Base-by-base conservation (phyloP, 2,888 invertebrate genomes). In the Mallateleia sp. region DNA sequence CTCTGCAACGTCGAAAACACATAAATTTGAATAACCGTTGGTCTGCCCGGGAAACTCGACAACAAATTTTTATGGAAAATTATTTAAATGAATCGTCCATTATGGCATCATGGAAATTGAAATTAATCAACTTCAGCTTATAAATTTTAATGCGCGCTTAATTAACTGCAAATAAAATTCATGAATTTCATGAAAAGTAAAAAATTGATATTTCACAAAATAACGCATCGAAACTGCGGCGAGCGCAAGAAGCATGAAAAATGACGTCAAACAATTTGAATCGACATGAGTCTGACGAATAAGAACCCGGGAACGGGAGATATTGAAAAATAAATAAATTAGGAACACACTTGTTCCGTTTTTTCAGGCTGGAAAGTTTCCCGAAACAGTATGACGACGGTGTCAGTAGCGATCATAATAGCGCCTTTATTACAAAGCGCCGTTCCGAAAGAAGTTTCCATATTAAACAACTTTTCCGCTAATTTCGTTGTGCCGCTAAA, bases 401-500 rank as follows among this genome's bases (percentile, higher is more conserved):
- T 50, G 56, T 54, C 34, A 56, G 71, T 38, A 32, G 14, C 56
- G 71, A 77, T 83, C 77, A 83, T 71, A 78, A 77, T 71, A 42
- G 60, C 64, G 45, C 58, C 50, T 71, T 83, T 71, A 72, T 81
- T 42, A 45, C 67, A 38, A 25, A 56, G 14, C 77, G 38, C 64
- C 52, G 72, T 86, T 88, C 77, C 71, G 64, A 90, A 88, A 89
- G 85, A 93, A 93, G 91, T 93, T 93, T 92, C 88, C 90, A 90
- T 92, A 93, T 92, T 91, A 91, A 93, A 92, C 91, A 92, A 93
- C 91, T 92, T 93, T 92, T 67, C 85, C 89, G 90, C 91, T 93
- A 93, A 93, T 93, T 93, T 92, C 85, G 85, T 84, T 81, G 79
- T 84, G 84, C 87, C 74, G 77, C 78, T 66, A 38, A 69, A 74